Conservation (phyloP, 1,140 invertebrate species). For the Drosophila suzukii region DNA sequence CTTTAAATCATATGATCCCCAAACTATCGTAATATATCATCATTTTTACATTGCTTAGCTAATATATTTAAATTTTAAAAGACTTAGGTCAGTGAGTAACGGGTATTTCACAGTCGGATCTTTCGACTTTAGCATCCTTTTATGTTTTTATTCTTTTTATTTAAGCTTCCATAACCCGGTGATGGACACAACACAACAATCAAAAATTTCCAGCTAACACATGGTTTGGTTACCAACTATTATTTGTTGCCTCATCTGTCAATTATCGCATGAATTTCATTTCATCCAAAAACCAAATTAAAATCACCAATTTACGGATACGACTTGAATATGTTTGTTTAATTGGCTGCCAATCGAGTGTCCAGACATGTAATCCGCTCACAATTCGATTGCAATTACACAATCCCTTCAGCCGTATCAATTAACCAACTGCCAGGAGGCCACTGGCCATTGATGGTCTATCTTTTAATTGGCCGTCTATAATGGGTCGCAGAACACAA, state of each 20-base stretch:
- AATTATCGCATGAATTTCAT: conserved; percentile 9
- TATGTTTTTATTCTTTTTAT: background rate
- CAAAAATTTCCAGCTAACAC: conserved; percentile 1
- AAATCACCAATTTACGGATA: conserved; percentile 13
- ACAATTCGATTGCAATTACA: conserved; percentile 56
- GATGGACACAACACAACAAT: conserved; percentile 4
- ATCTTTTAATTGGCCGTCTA: conserved; percentile 59
- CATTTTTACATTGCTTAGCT: no score
- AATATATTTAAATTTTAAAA: no score
- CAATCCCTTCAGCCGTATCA: conserved; percentile 30
- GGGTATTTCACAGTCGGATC: background rate
- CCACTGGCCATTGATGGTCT: conserved; percentile 35
- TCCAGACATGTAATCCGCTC: conserved; percentile 37
- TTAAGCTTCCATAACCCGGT: conserved; percentile 1
- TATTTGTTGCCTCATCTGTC: background rate
- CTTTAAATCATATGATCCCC: no score
- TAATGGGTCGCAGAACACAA: conserved; percentile 26
- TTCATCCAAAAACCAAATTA: conserved; percentile 24
- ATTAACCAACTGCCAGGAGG: conserved; percentile 32
- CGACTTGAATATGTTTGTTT: conserved; percentile 33
- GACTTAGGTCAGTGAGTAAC: background rate
- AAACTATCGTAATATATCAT: no score
- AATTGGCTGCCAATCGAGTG: conserved; percentile 43
- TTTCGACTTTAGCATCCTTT: background rate
- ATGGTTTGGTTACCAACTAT: conserved; percentile 6